Evolutionary conservation across 2,888 invertebrate genomes (phyloP).

Genomic region (Plusia festucae): DNA sequence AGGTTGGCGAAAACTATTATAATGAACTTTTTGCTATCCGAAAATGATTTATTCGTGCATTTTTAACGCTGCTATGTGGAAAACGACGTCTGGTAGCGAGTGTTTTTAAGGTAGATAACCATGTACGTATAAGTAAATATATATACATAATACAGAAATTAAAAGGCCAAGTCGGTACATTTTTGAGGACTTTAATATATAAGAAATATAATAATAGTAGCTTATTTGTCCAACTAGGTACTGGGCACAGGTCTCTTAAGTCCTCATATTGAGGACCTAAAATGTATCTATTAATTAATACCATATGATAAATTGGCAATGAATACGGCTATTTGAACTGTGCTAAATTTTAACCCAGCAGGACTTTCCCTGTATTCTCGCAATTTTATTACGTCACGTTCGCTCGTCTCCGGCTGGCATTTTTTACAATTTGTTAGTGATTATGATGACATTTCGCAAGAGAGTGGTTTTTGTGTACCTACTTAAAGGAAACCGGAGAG

Average conservation of each 20-base stretch:
- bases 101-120: too few species aligned
- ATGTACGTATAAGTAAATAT: too few species aligned
- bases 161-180: too few species aligned
- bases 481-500: slow-evolving; percentile 1
- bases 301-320: background rate
- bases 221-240: too few species aligned
- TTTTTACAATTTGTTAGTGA: slow-evolving; percentile 36
- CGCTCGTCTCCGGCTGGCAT: slow-evolving; percentile 15
- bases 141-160: too few species aligned
- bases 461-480: background rate
- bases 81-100: too few species aligned
- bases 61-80: too few species aligned
- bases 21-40: background rate
- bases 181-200: too few species aligned
- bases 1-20: slow-evolving; percentile 16
- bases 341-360: background rate
- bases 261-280: background rate
- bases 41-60: background rate
- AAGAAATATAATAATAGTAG: too few species aligned
- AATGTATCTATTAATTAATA: background rate
- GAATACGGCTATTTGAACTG: background rate
- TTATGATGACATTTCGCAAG: slow-evolving; percentile 24
- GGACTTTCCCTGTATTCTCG: slow-evolving; percentile 21
- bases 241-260: too few species aligned
- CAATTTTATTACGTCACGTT: slow-evolving; percentile 28